A percentile compares a stretch with the other conserved stretches of the same genome.
Conservation (phyloP, 2,797 vertebrate genomes). For the Manis crassicaudata region DNA sequence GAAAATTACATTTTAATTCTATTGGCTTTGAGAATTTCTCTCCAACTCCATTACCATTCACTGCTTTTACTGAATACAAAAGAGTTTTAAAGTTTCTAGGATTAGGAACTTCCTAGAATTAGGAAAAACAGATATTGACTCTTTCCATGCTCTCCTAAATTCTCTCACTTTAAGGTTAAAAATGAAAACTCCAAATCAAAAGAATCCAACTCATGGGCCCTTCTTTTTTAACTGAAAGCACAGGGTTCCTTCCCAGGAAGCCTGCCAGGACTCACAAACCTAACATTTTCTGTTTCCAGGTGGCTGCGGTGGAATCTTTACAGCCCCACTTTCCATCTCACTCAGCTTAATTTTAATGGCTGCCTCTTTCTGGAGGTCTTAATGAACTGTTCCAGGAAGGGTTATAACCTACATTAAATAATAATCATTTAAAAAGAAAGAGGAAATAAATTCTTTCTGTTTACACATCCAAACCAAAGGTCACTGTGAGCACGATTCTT, state of each 20-base stretch:
- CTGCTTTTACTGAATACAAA: neutral
- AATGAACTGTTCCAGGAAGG: slow-evolving; percentile 69
- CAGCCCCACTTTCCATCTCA: slow-evolving; percentile 69
- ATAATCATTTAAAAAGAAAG: slow-evolving; percentile 76
- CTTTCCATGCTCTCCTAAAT: neutral
- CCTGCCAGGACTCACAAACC: slow-evolving; percentile 56
- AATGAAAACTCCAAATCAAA: neutral
- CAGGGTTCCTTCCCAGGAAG: slow-evolving; percentile 36
- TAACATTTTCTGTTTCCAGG: slow-evolving; percentile 60
- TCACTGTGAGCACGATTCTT: slow-evolving; percentile 41
- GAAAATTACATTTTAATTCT: neutral
- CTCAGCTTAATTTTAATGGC: slow-evolving; percentile 78
- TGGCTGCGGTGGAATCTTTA: slow-evolving; percentile 69
- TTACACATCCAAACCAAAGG: slow-evolving; percentile 63
- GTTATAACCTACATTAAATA: slow-evolving; percentile 75
- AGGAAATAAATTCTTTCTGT: slow-evolving; percentile 66
- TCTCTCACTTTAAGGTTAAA: neutral
- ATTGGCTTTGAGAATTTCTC: neutral
- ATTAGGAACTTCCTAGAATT: neutral
- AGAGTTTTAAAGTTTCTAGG: neutral
- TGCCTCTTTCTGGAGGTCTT: slow-evolving; percentile 66
- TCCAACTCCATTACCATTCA: neutral
- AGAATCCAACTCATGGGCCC: neutral
- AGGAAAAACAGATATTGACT: neutral
- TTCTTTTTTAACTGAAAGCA: neutral